Percentiles rank a stretch among this genome's conserved stretches.
Evolutionary conservation across 1,140 invertebrate genomes (phyloP).

Genomic region (Drosophila pallidifrons): DNA sequence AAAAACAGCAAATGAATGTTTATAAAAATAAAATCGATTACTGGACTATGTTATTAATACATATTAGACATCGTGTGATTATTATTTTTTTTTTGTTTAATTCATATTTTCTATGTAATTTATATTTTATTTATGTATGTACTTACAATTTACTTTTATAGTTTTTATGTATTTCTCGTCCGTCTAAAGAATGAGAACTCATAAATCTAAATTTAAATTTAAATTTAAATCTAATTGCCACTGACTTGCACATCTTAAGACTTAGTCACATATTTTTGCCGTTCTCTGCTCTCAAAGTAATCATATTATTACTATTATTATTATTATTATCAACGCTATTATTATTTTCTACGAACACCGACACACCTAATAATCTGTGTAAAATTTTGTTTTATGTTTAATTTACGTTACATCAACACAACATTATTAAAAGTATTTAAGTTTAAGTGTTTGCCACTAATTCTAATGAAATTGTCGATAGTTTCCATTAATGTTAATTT

Average conservation of each 20-base stretch:
- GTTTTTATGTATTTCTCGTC: constrained; percentile 33
- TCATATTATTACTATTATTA: constrained; percentile 31
- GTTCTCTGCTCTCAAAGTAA: constrained; percentile 31
- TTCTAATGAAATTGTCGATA: constrained; percentile 73
- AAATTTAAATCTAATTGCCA: constrained; percentile 23
- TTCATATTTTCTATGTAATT: constrained; percentile 61
- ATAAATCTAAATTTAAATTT: constrained; percentile 4
- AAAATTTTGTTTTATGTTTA: constrained; percentile 62
- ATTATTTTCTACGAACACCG: constrained; percentile 29
- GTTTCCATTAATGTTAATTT: constrained; percentile 75
- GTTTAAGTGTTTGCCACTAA: constrained; percentile 78
- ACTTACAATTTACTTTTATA: constrained; percentile 23
- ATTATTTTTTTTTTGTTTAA: not conserved
- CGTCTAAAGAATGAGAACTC: constrained; percentile 2
- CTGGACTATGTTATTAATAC: constrained; percentile 49
- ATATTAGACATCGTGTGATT: constrained; percentile 56
- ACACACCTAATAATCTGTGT: constrained; percentile 66
- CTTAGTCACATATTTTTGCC: constrained; percentile 21
- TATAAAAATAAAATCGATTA: constrained; percentile 49
- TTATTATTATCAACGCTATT: constrained; percentile 24
- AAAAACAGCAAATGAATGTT: constrained; percentile 12
- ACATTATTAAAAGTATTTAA: constrained; percentile 55
- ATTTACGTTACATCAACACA: constrained; percentile 29
- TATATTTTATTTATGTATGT: constrained; percentile 36
- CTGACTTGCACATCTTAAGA: constrained; percentile 49